Percentiles rank a stretch among this genome's conserved stretches.
These are phyloP conservation scores for Erebia epiphron DNA, from an alignment of 2,888 invertebrate species.

Conservation along the genomic window DNA sequence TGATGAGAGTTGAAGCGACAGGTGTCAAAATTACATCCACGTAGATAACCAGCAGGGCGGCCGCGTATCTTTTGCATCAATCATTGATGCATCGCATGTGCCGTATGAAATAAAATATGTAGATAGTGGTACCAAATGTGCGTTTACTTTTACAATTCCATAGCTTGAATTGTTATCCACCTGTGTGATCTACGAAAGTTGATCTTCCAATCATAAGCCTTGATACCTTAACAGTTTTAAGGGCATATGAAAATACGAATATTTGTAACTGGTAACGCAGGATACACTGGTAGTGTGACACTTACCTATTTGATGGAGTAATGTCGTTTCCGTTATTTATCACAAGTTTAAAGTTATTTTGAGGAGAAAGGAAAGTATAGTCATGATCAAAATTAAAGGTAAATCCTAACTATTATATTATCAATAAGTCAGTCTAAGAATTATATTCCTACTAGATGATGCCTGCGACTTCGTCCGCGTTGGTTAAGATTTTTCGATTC, in stretches of 20 bases:
- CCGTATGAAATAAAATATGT: neutral
- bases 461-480: too few species aligned
- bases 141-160: neutral
- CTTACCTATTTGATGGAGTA: neutral
- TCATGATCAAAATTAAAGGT: conserved; percentile 11
- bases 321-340: neutral
- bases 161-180: conserved; percentile 10
- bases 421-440: neutral
- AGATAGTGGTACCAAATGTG: neutral
- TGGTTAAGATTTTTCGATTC: too few species aligned
- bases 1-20: too few species aligned
- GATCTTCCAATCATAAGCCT: conserved; percentile 11
- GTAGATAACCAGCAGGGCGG: too few species aligned
- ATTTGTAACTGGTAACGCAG: neutral
- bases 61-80: too few species aligned
- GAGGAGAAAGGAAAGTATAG: neutral
- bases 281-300: neutral
- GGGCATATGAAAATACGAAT: neutral
- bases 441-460: too few species aligned
- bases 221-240: neutral
- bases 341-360: neutral
- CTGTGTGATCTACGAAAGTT: conserved; percentile 15
- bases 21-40: too few species aligned
- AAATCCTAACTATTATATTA: neutral
- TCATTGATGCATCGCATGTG: too few species aligned